Evolutionary conservation across 2,888 invertebrate species (phyloP).

Genomic region (Pristionchus arcanus): DNA sequence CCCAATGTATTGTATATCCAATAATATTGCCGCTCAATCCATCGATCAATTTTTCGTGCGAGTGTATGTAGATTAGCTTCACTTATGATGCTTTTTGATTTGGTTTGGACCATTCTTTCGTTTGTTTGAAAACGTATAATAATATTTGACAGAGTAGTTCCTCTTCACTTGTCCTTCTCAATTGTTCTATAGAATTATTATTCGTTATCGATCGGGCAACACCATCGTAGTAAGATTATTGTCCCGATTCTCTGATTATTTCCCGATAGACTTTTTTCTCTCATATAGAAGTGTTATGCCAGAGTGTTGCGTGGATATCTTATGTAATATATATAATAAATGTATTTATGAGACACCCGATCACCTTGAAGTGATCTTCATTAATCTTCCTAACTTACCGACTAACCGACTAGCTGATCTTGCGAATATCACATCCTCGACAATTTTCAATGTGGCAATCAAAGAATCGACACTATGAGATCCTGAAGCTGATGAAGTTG

Average conservation of each 20-base stretch:
- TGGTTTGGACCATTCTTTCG: slow-evolving; percentile 15
- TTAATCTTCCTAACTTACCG: too few relatives aligned
- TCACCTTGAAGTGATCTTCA: too few relatives aligned
- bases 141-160: slow-evolving; percentile 46
- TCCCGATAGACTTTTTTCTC: neutral
- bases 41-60: slow-evolving; percentile 24
- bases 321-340: neutral
- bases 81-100: neutral
- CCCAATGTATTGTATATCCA: neutral
- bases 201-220: neutral
- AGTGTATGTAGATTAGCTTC: slow-evolving; percentile 1
- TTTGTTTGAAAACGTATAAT: slow-evolving; percentile 11
- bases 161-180: slow-evolving; percentile 44
- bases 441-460: too few relatives aligned
- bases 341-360: neutral
- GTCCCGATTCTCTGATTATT: neutral
- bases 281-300: slow-evolving; percentile 14
- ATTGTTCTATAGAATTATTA: slow-evolving; percentile 14
- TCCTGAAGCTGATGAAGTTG: too few relatives aligned
- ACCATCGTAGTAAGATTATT: neutral
- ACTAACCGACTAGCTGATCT: too few relatives aligned
- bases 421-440: too few relatives aligned
- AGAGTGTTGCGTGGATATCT: neutral
- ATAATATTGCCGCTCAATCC: slow-evolving; percentile 38
- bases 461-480: too few relatives aligned